These are phyloP conservation scores for Phanerotoma sp. DNA, from an alignment of 2,888 invertebrate genomes.

Conservation along the genomic window DNA sequence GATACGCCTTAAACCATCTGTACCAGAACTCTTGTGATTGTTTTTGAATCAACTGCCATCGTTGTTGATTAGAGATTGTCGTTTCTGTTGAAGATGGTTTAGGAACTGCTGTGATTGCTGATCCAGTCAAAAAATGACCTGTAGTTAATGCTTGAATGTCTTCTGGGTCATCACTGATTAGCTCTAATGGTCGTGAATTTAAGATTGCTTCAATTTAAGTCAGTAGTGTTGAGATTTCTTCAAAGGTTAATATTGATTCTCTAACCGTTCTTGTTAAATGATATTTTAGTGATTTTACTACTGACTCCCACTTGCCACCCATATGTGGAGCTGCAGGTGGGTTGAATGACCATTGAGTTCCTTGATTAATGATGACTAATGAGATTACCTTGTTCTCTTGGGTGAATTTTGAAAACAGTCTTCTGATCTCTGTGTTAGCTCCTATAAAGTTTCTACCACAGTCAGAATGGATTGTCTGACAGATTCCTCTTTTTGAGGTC, in stretches of 20 bases:
- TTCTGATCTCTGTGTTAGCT: conserved; percentile 23
- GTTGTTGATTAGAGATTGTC: neutral
- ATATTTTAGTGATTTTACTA: conserved; percentile 11
- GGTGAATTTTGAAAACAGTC: neutral
- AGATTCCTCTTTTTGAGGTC: conserved; percentile 29
- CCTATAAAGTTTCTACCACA: conserved; percentile 37
- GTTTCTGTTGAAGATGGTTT: neutral
- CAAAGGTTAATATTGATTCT: neutral
- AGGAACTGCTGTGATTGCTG: neutral
- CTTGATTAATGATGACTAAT: neutral
- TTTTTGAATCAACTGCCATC: conserved; percentile 2
- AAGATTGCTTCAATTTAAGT: neutral
- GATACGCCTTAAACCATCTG: neutral
- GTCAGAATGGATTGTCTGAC: conserved; percentile 28
- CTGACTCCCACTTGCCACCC: conserved; percentile 17
- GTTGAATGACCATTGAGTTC: conserved; percentile 7
- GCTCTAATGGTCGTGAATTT: conserved; percentile 8
- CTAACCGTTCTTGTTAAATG: neutral
- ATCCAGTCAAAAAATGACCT: conserved; percentile 3
- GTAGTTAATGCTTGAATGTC: conserved; percentile 1
- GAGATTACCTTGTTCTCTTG: neutral
- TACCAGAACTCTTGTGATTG: conserved; percentile 7
- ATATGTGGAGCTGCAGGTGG: conserved; percentile 16
- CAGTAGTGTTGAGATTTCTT: conserved; percentile 9
- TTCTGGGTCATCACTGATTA: neutral